Percentiles rank a stretch among this genome's conserved stretches.
Evolutionary conservation across 1,140 invertebrate species (phyloP).

Genomic region (Halyomorpha halys): DNA sequence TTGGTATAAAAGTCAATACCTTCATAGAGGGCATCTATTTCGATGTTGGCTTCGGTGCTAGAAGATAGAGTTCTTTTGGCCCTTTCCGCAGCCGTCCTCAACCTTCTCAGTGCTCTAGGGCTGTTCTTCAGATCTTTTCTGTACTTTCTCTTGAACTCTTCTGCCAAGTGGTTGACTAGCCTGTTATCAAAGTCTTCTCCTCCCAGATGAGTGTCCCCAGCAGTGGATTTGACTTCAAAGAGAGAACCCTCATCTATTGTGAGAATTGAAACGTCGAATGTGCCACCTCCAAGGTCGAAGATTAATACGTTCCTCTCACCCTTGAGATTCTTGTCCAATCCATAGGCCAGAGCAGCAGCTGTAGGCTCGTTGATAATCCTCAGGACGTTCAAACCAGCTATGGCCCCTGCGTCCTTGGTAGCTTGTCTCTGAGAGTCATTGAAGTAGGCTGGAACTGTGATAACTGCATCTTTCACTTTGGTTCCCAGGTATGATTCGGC

Average conservation of each 20-base stretch:
- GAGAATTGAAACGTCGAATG: slow-evolving; percentile 75
- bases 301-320: slow-evolving; percentile 65
- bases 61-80: slow-evolving; percentile 48
- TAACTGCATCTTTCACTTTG: slow-evolving; percentile 41
- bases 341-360: slow-evolving; percentile 68
- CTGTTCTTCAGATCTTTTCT: slow-evolving; percentile 43
- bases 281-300: slow-evolving; percentile 64
- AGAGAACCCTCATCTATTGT: slow-evolving; percentile 38
- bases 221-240: slow-evolving; percentile 69
- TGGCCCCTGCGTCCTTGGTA: slow-evolving; percentile 64
- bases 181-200: slow-evolving; percentile 75
- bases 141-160: slow-evolving; percentile 42
- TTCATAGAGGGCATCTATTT: slow-evolving; percentile 46
- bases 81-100: slow-evolving; percentile 53
- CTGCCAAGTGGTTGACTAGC: slow-evolving; percentile 64
- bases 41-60: slow-evolving; percentile 45
- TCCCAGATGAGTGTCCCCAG: slow-evolving; percentile 54
- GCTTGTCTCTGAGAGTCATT: slow-evolving; percentile 58
- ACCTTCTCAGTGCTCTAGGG: slow-evolving; percentile 44
- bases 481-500: slow-evolving; percentile 44
- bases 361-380: slow-evolving; percentile 70
- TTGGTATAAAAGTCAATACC: slow-evolving; percentile 51
- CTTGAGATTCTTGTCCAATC: slow-evolving; percentile 59
- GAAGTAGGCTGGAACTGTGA: slow-evolving; percentile 57
- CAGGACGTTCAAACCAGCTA: slow-evolving; percentile 58